Conservation (phyloP, 2,888 invertebrate species). For the Plebejus melissa region DNA sequence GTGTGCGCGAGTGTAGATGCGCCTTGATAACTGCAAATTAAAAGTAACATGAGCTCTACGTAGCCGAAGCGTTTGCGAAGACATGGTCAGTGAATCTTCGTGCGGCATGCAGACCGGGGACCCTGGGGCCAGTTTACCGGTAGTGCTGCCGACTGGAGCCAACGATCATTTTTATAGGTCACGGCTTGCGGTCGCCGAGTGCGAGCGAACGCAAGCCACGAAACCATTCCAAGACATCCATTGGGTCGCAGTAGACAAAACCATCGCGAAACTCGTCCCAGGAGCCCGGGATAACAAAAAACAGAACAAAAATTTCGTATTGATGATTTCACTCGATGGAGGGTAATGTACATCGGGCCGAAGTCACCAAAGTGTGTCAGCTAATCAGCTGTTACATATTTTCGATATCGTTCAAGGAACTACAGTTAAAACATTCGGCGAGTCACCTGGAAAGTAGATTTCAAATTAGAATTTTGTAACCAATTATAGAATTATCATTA, state of each 20-base stretch:
- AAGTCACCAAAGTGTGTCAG: constrained; percentile 60
- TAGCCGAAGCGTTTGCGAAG: constrained; percentile 24
- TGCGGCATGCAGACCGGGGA: constrained; percentile 16
- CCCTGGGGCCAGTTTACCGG: neutral
- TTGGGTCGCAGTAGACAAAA: neutral
- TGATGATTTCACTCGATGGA: constrained; percentile 46
- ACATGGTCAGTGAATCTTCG: constrained; percentile 22
- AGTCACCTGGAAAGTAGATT: constrained; percentile 77
- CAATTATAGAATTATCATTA: constrained; percentile 55
- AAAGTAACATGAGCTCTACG: constrained; percentile 26
- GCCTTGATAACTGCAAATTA: constrained; percentile 24
- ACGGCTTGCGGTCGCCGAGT: neutral
- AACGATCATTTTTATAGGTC: neutral
- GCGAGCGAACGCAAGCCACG: neutral
- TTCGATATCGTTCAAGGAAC: constrained; percentile 66
- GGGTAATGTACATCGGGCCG: constrained; percentile 43
- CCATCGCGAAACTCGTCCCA: neutral
- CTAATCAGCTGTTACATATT: constrained; percentile 63
- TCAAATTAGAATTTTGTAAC: constrained; percentile 78
- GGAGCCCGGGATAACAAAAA: constrained; percentile 17
- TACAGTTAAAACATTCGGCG: constrained; percentile 74
- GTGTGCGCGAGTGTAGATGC: constrained; percentile 18
- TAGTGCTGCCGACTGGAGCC: neutral
- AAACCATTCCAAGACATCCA: neutral
- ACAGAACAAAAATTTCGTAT: constrained; percentile 33